Evolutionary conservation across 2,888 invertebrate genomes (phyloP), one percentile per base, ranked within the genome.

Genomic region (Shargacucullia verbasci): DNA sequence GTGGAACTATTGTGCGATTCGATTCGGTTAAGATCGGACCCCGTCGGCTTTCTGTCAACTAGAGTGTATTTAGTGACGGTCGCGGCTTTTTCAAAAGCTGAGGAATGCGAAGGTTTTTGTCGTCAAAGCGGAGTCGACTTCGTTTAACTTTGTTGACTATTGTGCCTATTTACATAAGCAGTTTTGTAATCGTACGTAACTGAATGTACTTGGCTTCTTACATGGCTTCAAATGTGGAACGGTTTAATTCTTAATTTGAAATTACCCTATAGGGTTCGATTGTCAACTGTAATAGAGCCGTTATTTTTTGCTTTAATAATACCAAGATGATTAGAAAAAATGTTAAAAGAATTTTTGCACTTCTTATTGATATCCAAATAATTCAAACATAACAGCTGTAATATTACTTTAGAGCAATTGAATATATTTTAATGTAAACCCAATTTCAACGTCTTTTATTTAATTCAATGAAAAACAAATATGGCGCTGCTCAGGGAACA

Each of bases 1-100:
- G 87, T 91, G 83, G 90, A 89, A 92, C 87, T 84, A 87, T 94
- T 92, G 91, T 92, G 56, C 65, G 78, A 93, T 94, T 93, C 82
- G 93, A 80, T 82, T 83, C 91, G 89, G 89, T 81, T 76, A 73
- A 76, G 76, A 75, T 85, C 83, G 83, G 80, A 69, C 68, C 67
- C 73, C 73, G 88, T 84, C 90, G 90, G 89, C 86, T 72, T 81
- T 87, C 85, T 88, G 86, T 90, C 89, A 86, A 88, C 85, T 82
- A 84, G 85, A 76, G 73, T 71, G 78, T 81, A 78, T 88, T 91
- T 91, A 90, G 91, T 89, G 84, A 89, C 89, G 91, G 90, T 90
- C 70, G 85, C 86, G 86, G 84, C 81, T 70, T 78, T 83, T 89
- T 90, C 88, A 82, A 83, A 86, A 88, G 76, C 48, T 82, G 6